These are phyloP conservation scores for Atherinosoma microstoma DNA, from an alignment of 2,797 vertebrate genomes.

Conservation along the genomic window DNA sequence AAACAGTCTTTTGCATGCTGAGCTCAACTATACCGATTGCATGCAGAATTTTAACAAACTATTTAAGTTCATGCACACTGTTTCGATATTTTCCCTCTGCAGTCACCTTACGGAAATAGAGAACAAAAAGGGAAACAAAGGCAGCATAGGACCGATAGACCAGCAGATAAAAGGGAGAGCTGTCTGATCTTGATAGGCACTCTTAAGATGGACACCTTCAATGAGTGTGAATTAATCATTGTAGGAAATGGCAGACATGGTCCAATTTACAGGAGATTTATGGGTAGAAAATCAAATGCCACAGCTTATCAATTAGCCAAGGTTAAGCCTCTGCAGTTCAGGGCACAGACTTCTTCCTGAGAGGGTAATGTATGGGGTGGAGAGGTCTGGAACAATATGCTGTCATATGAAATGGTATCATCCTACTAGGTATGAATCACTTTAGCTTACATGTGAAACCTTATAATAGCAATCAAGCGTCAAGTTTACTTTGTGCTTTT, in stretches of 20 bases:
- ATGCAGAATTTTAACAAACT: constrained; percentile 36
- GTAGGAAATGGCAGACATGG: constrained; percentile 51
- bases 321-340: constrained; percentile 57
- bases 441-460: constrained; percentile 18
- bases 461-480: constrained; percentile 29
- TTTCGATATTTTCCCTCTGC: constrained; percentile 22
- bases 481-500: constrained; percentile 29
- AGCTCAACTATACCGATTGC: constrained; percentile 31
- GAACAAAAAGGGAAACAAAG: constrained; percentile 24
- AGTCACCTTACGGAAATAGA: constrained; percentile 26
- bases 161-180: constrained; percentile 8
- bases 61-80: constrained; percentile 34
- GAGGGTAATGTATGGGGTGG: constrained; percentile 27
- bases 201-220: constrained; percentile 56
- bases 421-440: constrained; percentile 35
- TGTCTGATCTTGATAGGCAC: constrained; percentile 55
- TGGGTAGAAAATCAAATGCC: constrained; percentile 69
- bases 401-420: constrained; percentile 28
- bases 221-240: constrained; percentile 63
- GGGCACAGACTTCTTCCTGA: constrained; percentile 36
- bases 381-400: constrained; percentile 50
- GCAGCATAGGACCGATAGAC: constrained; percentile 15
- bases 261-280: constrained; percentile 66
- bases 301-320: constrained; percentile 65
- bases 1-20: constrained; percentile 19